Conservation (phyloP, 2,888 invertebrate species). For the Idaea aversata region DNA sequence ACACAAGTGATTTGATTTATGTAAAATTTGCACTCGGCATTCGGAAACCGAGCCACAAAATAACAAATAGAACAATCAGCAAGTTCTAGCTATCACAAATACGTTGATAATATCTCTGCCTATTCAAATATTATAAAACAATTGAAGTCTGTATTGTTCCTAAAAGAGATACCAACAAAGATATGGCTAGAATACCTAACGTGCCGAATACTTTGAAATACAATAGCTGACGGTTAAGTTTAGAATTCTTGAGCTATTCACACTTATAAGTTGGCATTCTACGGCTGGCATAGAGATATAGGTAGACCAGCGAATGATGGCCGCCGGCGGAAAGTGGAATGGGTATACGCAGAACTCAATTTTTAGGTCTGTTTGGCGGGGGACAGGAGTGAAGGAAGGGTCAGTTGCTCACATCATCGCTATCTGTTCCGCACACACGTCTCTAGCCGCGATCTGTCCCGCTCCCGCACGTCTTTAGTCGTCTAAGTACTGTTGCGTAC, state of each 20-base stretch:
- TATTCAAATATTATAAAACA: conserved; percentile 59
- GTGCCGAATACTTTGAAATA: conserved; percentile 49
- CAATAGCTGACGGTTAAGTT: conserved; percentile 42
- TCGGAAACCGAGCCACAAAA: background rate
- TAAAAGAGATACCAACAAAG: conserved; percentile 52
- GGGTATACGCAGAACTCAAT: no score
- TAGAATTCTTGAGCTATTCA: conserved; percentile 39
- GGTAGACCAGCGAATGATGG: no score
- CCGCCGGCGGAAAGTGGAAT: no score
- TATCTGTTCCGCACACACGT: no score
- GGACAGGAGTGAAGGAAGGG: no score
- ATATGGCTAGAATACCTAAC: conserved; percentile 50
- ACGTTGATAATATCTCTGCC: conserved; percentile 56
- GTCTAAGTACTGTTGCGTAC: no score
- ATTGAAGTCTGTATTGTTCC: conserved; percentile 59
- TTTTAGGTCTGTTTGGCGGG: no score
- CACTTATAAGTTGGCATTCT: background rate
- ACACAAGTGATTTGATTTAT: no score
- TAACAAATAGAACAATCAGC: background rate
- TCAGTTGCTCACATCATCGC: no score
- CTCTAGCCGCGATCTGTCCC: no score
- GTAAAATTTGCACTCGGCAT: background rate
- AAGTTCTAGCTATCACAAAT: conserved; percentile 42
- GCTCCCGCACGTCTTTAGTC: no score
- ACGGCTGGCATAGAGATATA: background rate